Evolutionary conservation across 2,888 invertebrate genomes (phyloP).

Genomic region (Drosophila rubida): DNA sequence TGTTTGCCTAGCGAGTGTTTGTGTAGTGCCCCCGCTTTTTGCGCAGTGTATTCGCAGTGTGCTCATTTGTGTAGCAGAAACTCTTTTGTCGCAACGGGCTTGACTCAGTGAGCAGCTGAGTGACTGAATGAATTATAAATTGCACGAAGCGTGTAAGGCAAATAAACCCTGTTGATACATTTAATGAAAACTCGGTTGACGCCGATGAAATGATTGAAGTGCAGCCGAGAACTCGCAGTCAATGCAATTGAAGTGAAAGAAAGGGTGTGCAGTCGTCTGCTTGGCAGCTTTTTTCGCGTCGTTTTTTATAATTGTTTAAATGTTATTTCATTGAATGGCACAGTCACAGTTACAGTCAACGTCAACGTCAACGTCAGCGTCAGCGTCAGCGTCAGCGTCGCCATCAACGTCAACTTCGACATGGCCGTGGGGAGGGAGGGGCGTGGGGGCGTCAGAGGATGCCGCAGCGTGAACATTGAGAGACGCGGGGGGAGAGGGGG

Average conservation of each 20-base stretch:
- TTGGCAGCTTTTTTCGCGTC: background rate
- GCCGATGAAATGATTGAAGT: background rate
- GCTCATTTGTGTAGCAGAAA: too few species aligned
- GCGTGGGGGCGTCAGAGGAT: background rate
- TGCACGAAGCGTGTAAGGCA: too few species aligned
- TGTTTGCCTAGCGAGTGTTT: too few species aligned
- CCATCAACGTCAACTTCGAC: constrained; percentile 2
- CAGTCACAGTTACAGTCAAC: constrained; percentile 34
- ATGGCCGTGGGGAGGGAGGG: background rate
- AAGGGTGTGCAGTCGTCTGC: constrained; percentile 1
- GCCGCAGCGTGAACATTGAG: constrained; percentile 10
- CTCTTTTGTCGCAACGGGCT: too few species aligned
- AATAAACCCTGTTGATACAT: too few species aligned
- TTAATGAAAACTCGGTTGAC: too few species aligned
- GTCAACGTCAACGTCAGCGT: too few species aligned
- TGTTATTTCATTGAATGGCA: constrained; percentile 73
- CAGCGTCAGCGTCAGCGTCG: constrained; percentile 30
- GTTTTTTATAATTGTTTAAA: constrained; percentile 68
- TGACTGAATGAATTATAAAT: too few species aligned
- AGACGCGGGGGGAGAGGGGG: constrained; percentile 9
- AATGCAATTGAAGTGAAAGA: background rate
- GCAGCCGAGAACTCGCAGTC: background rate
- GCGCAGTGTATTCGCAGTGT: too few species aligned
- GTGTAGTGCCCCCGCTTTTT: too few species aligned
- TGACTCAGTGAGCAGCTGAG: too few species aligned